Evolutionary conservation across 2,113 vertebrate genomes (phyloP), one percentile per base, ranked within the genome.

Genomic region (Dipodomys spectabilis): DNA sequence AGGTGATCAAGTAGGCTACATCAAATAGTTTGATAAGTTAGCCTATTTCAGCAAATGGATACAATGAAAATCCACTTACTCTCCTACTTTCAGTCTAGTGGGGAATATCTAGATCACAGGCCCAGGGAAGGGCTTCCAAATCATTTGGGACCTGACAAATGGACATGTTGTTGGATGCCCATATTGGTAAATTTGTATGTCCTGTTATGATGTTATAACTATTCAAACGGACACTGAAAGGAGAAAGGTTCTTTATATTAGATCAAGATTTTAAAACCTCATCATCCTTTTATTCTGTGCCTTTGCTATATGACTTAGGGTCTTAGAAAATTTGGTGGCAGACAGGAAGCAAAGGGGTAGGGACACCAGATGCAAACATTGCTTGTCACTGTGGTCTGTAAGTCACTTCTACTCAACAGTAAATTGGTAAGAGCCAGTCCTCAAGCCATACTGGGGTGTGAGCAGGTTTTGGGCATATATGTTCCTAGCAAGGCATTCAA

Each of bases 221-320:
- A 57, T 57, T 57, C 53, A 57, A 57, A 57, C 19, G 53, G 53
- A 57, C 15, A 13, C 15, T 57, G 53, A 57, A 57, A 57, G 53
- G 53, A 16, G 53, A 57, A 57, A 57, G 53, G 12, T 57, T 18
- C 12, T 18, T 57, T 57, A 57, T 13, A 11, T 57, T 8, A 57
- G 53, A 18, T n/a, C 6, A 11, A 27, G 2, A 1, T 6, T 23
- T 62, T 4, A 2, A 9, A 68, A 27, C 2, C 3, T 67, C 18
- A 15, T 1, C 5, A 22, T 68, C 10, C 28, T 64, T 20, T 18
- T 9, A 5, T 27, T 2, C 78, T 45, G 19, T 1, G 2, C 0
- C 60, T 85, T 74, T 80, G 89, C 44, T 69, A 0, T n/a, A 2
- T 65, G 49, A 13, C 1, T 79, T 27, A 45, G 20, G n/a, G 25